Percentiles rank a stretch among this genome's conserved stretches.
phyloP scores from a whole-genome alignment of 2,888 invertebrate genomes.

The Polia nebulosa region DNA sequence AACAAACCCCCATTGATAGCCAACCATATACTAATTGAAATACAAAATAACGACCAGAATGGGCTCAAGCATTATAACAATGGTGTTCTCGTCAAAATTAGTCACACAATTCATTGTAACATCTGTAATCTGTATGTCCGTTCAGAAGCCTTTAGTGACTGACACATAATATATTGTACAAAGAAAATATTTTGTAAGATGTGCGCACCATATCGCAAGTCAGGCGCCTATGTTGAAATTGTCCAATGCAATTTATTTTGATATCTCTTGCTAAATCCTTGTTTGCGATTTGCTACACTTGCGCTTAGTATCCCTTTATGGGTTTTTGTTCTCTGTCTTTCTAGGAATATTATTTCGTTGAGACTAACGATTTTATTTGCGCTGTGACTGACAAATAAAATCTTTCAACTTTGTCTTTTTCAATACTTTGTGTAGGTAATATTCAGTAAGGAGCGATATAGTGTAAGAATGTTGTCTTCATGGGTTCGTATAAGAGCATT shows the following conservation, averaged over 20 bases:
- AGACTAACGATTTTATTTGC: conserved; percentile 29
- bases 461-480: no score
- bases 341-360: conserved; percentile 32
- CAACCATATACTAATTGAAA: background rate
- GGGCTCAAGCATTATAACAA: conserved; percentile 1
- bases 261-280: conserved; percentile 61
- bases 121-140: conserved; percentile 15
- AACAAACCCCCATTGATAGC: background rate
- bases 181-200: conserved; percentile 59
- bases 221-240: conserved; percentile 57
- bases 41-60: background rate
- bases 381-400: conserved; percentile 26
- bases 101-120: conserved; percentile 19
- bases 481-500: no score
- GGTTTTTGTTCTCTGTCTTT: conserved; percentile 41
- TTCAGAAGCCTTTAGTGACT: conserved; percentile 11
- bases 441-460: no score
- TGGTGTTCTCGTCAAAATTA: conserved; percentile 5
- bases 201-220: conserved; percentile 36
- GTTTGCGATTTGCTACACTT: conserved; percentile 62
- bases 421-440: background rate
- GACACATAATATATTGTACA: conserved; percentile 40
- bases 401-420: background rate
- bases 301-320: conserved; percentile 27
- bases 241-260: conserved; percentile 61